Base-by-base conservation (phyloP, 2,888 invertebrate genomes). In the Blera fallax region DNA sequence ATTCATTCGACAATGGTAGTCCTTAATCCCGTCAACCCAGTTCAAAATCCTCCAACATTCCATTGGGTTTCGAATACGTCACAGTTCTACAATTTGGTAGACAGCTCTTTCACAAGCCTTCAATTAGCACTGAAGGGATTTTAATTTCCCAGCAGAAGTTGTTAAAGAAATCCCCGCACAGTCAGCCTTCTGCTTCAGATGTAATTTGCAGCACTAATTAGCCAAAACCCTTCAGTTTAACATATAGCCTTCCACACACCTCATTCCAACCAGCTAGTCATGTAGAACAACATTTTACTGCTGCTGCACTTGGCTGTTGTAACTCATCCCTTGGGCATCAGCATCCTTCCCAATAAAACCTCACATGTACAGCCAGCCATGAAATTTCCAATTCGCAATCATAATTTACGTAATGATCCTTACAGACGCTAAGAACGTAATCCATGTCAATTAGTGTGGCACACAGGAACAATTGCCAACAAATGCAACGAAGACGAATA, bases 381-480 rank as follows among this genome's bases (percentile, higher is more conserved):
- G 58, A 70, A 84, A 84, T 70, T 72, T 67, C 50, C 40, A 80
- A 70, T 80, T 70, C 76, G 80, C 70, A 80, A 85, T 85, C 64
- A 85, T 85, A 85, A 85, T 85, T 85, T 77, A 34, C 67, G 80
- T 85, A 85, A 85, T 85, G 85, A 80, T 80, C 76, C 70, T 72
- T 76, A 45, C 54, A 65, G 76, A 56, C 70, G 69, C 50, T 80
- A 70, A 70, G 58, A 85, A 77, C 77, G 65, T 58, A 76, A 77
- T 80, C 60, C 54, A 76, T 40, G 85, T 85, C 85, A 85, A 85
- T 85, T 85, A 85, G 85, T 69, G 76, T 21, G 37, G 65, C 16
- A 48, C 83, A 83, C 62, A 60, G 69, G 54, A 84, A 70, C 79
- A 79, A 74, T 74, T 72, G 43, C 72, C 70, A 34, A 32, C 40